Conservation (phyloP, 92 coral and sea anemone species). For the Anthopleura xanthogrammica region DNA sequence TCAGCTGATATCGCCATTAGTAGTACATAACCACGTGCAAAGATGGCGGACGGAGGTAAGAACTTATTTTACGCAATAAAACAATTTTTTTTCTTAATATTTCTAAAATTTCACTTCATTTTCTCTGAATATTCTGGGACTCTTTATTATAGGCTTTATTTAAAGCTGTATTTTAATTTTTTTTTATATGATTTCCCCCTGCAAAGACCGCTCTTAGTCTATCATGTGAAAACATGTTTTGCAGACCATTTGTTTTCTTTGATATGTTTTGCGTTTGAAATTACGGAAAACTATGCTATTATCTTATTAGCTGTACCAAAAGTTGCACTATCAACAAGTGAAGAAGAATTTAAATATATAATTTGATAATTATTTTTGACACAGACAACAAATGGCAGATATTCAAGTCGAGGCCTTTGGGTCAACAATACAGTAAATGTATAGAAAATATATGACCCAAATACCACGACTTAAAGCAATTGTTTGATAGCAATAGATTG, state of each 20-base stretch:
- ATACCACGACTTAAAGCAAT: too few relatives aligned
- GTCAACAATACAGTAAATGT: too few relatives aligned
- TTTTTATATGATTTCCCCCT: not conserved
- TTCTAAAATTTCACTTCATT: not conserved
- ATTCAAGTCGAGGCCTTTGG: too few relatives aligned
- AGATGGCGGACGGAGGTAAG: conserved; percentile 42
- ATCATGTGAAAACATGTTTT: not conserved
- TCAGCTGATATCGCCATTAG: conserved; percentile 29
- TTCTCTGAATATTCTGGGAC: not conserved
- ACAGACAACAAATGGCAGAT: too few relatives aligned
- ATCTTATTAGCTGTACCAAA: too few relatives aligned
- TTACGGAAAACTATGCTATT: too few relatives aligned
- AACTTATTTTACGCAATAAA: not conserved
- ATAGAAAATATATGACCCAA: too few relatives aligned
- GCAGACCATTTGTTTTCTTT: not conserved
- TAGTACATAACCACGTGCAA: conserved; percentile 36
- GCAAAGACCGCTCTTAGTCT: not conserved
- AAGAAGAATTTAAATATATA: too few relatives aligned
- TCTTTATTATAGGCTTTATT: not conserved
- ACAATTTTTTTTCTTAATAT: not conserved
- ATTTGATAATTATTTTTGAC: not conserved
- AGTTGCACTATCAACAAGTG: too few relatives aligned
- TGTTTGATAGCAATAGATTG: too few relatives aligned
- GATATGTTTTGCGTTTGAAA: not conserved
- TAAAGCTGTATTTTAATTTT: not conserved